Evolutionary conservation across 2,113 vertebrate genomes (phyloP), one percentile per base, ranked within the genome.

Genomic region (Mesitornis unicolor): DNA sequence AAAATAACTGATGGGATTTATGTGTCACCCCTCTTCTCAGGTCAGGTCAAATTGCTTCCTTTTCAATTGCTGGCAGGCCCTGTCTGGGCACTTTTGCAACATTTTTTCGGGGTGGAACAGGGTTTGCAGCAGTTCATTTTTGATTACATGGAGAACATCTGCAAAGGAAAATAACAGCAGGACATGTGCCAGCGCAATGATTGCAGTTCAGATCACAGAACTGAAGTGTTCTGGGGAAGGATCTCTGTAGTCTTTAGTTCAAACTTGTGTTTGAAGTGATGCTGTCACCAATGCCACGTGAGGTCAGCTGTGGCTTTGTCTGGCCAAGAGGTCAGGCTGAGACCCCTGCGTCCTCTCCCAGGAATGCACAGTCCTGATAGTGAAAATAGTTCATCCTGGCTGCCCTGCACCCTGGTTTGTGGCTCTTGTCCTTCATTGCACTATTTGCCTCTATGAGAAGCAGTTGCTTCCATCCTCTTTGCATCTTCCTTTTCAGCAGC

Each of bases 141-240:
- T n/a, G 65, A 24, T 90, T 56, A 9, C 35, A 11, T 2, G 13
- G n/a, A 25, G 67, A 61, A n/a, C 33, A 51, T 36, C 48, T 21
- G 33, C 20, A 33, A 63, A 63, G 54, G 60, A 40, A 51, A 29
- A 7, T 24, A 31, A 56, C 22, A 13, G 11, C 28, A 35, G 26
- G 15, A 48, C 8, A 5, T 0, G 0, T 45, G n/a, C 56, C 48
- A n/a, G 31, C 3, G 5, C 57, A 15, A 11, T 22, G 31, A 11
- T 42, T 53, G 31, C n/a, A 31, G 50, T 59, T 69, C 68, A 48
- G 16, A 20, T 38, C 31, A 43, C 61, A 70, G 40, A 91, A 65
- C 20, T 38, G 56, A 24, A 42, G 25, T 38, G 75, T 67, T 65
- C 29, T 35, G 57, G 57, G 63, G 33, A 48, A 59, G 31, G n/a